These are phyloP conservation scores for Epinotia nisella DNA, from an alignment of 2,888 invertebrate species.

Conservation along the genomic window DNA sequence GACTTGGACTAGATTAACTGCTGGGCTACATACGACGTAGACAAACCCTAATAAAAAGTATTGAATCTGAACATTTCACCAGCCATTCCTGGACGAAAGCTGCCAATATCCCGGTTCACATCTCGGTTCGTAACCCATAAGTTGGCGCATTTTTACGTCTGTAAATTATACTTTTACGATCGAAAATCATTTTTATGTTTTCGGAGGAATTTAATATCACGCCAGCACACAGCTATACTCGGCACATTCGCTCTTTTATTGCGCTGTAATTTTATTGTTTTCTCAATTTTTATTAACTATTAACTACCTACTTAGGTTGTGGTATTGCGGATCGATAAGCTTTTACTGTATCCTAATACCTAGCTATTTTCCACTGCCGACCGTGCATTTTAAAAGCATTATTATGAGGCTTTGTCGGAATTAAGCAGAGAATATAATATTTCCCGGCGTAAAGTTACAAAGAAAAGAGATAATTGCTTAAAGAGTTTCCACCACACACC, in stretches of 20 bases:
- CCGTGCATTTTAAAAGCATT: conserved; percentile 46
- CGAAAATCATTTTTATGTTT: conserved; percentile 85
- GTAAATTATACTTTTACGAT: conserved; percentile 86
- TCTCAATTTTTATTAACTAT: conserved; percentile 85
- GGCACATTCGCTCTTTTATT: conserved; percentile 82
- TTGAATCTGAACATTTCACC: conserved; percentile 20
- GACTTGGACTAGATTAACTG: not conserved
- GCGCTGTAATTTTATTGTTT: conserved; percentile 85
- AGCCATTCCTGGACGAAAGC: conserved; percentile 33
- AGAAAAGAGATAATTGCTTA: conserved; percentile 53
- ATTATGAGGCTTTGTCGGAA: conserved; percentile 41
- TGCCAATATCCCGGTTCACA: conserved; percentile 51
- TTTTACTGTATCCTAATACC: conserved; percentile 53
- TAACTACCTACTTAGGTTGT: conserved; percentile 76
- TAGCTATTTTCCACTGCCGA: conserved; percentile 44
- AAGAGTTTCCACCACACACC: conserved; percentile 64
- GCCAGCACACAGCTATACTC: conserved; percentile 72
- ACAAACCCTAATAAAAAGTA: not conserved
- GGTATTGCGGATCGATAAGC: conserved; percentile 66
- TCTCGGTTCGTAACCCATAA: conserved; percentile 72
- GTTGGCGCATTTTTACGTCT: conserved; percentile 84
- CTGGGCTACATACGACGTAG: not conserved
- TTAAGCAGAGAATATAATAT: conserved; percentile 43
- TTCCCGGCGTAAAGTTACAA: conserved; percentile 50
- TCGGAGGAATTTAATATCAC: conserved; percentile 84